Percentiles rank a stretch among this genome's conserved stretches.
Evolutionary conservation across 2,888 invertebrate genomes (phyloP).

Genomic region (Galerucella nymphaeae): DNA sequence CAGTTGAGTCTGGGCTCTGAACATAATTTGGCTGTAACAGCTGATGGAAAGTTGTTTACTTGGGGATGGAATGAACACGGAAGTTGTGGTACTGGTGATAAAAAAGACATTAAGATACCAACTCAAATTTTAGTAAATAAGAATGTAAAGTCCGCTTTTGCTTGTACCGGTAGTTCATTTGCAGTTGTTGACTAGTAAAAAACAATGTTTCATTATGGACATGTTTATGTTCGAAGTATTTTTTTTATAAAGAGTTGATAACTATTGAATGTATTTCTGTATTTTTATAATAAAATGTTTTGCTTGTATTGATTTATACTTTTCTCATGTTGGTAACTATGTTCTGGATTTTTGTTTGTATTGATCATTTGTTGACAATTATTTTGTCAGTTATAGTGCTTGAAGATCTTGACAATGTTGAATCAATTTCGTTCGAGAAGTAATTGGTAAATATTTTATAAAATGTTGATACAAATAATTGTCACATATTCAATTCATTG

Average conservation of each 20-base stretch:
- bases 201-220: slow-evolving; percentile 47
- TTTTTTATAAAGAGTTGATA: slow-evolving; percentile 59
- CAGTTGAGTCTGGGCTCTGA: slow-evolving; percentile 81
- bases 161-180: slow-evolving; percentile 68
- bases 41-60: slow-evolving; percentile 74
- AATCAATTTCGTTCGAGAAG: slow-evolving; percentile 57
- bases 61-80: slow-evolving; percentile 96
- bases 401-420: slow-evolving; percentile 52
- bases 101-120: slow-evolving; percentile 65
- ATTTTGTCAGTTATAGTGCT: slow-evolving; percentile 34
- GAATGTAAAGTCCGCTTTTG: slow-evolving; percentile 62
- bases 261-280: slow-evolving; percentile 51
- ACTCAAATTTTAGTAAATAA: slow-evolving; percentile 60
- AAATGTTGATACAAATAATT: slow-evolving; percentile 27
- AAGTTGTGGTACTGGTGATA: slow-evolving; percentile 78
- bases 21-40: slow-evolving; percentile 78
- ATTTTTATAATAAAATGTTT: slow-evolving; percentile 56
- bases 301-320: slow-evolving; percentile 47
- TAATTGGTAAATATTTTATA: slow-evolving; percentile 57
- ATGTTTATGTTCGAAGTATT: slow-evolving; percentile 59
- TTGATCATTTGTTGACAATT: slow-evolving; percentile 47
- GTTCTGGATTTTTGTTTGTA: slow-evolving; percentile 40
- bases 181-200: slow-evolving; percentile 64
- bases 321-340: slow-evolving; percentile 32
- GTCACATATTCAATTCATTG: slow-evolving; percentile 21